phyloP scores from a whole-genome alignment of 2,888 invertebrate genomes.

The Blastobasis lacticolella region DNA sequence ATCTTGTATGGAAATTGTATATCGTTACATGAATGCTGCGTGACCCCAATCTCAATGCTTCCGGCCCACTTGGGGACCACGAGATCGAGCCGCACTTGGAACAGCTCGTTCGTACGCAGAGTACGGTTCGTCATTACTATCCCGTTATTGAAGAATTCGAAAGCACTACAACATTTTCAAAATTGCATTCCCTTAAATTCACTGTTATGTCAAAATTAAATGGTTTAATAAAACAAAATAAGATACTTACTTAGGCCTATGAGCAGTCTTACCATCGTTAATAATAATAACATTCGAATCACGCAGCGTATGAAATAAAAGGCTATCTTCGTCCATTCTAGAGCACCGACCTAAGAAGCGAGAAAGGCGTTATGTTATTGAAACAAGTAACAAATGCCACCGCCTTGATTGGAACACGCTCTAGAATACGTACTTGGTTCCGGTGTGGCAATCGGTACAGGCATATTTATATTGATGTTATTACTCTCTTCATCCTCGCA shows the following conservation, averaged over 20 bases:
- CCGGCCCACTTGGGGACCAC: conserved; percentile 97
- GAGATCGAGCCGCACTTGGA: conserved; percentile 92
- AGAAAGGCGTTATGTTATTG: no score
- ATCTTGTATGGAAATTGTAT: conserved; percentile 94
- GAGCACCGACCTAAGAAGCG: no score
- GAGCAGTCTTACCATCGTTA: conserved; percentile 91
- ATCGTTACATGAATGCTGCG: conserved; percentile 90
- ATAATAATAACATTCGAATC: conserved; percentile 95
- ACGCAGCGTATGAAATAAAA: conserved; percentile 93
- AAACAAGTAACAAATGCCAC: no score
- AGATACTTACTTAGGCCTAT: conserved; percentile 88
- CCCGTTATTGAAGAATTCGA: conserved; percentile 95
- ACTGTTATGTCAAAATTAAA: no score
- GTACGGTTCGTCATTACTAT: conserved; percentile 92
- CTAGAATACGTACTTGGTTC: conserved; percentile 42
- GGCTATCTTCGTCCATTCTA: conserved; percentile 75
- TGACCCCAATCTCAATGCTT: conserved; percentile 94
- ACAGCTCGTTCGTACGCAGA: conserved; percentile 89
- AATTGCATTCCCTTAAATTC: neutral
- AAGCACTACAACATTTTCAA: conserved; percentile 74
- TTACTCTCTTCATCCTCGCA: conserved; percentile 85
- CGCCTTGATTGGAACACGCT: no score
- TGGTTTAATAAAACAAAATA: neutral
- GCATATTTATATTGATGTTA: conserved; percentile 26
- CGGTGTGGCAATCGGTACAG: conserved; percentile 24